These are phyloP conservation scores for Ellobius talpinus DNA, from an alignment of 2,113 vertebrate species.

Conservation along the genomic window DNA sequence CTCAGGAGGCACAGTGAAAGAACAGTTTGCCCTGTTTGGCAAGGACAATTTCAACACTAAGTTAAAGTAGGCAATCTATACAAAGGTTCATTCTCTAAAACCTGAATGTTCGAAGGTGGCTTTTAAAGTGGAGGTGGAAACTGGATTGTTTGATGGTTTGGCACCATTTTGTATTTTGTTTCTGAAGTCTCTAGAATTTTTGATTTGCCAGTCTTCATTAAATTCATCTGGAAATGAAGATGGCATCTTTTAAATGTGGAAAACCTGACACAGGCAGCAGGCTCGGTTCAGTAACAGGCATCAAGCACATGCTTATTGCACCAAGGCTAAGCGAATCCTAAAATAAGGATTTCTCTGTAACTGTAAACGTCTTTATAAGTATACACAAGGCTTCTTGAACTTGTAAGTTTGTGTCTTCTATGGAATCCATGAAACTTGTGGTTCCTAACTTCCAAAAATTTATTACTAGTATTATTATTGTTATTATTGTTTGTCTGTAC, in stretches of 20 bases:
- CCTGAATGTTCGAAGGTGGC: neutral
- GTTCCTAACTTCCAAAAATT: constrained; percentile 30
- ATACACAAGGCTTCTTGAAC: neutral
- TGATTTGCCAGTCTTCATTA: constrained; percentile 24
- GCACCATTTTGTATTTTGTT: constrained; percentile 36
- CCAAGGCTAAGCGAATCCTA: neutral
- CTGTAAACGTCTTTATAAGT: constrained; percentile 28
- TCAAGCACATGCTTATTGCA: neutral
- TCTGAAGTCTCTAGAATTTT: constrained; percentile 16
- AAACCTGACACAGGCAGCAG: neutral
- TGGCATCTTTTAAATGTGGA: neutral
- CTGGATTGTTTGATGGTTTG: neutral
- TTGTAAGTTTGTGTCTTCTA: constrained; percentile 53
- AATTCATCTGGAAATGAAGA: constrained; percentile 61
- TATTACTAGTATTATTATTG: neutral
- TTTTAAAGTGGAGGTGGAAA: constrained; percentile 41
- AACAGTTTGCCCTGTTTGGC: neutral
- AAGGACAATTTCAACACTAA: constrained; percentile 1
- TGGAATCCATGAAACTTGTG: neutral
- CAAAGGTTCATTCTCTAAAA: constrained; percentile 23
- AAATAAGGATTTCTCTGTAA: neutral
- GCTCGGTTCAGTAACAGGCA: neutral
- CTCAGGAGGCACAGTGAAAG: neutral
- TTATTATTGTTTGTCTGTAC: neutral
- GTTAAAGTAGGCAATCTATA: neutral